A percentile compares a stretch with the other conserved stretches of the same genome.
phyloP scores from a whole-genome alignment of 2,797 vertebrate genomes.

The Eidolon dupreanum region DNA sequence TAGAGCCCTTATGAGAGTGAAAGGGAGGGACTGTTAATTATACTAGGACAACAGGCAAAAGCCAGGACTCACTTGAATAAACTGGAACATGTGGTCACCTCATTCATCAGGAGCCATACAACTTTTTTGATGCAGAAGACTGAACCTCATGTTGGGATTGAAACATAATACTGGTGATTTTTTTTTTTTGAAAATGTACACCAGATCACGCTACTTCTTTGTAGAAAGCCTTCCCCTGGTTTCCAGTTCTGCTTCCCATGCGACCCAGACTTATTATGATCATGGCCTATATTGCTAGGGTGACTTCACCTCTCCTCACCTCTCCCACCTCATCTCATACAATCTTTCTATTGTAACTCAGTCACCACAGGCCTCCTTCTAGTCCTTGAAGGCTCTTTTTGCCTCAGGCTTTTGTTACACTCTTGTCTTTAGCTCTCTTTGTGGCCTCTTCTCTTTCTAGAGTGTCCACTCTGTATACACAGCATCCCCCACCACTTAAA shows the following conservation, averaged over 20 bases:
- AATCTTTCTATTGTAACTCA: rapidly evolving
- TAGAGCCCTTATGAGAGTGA: background rate
- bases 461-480: background rate
- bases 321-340: background rate
- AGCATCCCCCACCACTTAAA: background rate
- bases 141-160: background rate
- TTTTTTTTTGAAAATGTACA: background rate
- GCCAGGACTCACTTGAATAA: background rate
- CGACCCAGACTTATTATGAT: background rate
- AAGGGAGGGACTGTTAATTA: background rate
- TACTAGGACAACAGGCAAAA: background rate
- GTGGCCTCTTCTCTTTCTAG: background rate
- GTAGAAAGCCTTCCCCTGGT: background rate
- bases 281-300: rapidly evolving
- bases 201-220: background rate
- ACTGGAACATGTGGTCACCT: background rate
- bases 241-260: background rate
- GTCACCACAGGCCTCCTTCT: background rate
- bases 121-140: background rate
- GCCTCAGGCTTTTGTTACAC: background rate
- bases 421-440: background rate
- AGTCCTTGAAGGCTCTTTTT: background rate
- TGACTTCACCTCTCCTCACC: background rate
- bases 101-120: background rate
- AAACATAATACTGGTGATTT: background rate